Evolutionary conservation across 2,888 invertebrate genomes (phyloP).

Genomic region (Stegana nigrithorax): DNA sequence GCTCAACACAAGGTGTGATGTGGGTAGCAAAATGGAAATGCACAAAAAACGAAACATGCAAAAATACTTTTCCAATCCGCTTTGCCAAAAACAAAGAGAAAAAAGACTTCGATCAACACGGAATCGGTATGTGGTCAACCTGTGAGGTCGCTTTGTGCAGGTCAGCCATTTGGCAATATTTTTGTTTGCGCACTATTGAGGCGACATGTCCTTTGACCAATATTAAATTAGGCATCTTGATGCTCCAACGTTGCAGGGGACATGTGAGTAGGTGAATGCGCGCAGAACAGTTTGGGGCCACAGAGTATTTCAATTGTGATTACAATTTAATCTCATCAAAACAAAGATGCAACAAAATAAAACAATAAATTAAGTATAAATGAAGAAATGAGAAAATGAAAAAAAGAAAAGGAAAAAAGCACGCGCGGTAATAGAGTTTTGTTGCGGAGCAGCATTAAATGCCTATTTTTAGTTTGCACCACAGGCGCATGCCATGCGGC

Average conservation of each 20-base stretch:
- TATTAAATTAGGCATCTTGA: not conserved
- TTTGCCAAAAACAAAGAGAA: too few relatives aligned
- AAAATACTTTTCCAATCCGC: too few relatives aligned
- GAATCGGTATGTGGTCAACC: too few relatives aligned
- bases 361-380: too few relatives aligned
- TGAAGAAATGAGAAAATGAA: too few relatives aligned
- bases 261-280: not conserved
- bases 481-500: not conserved
- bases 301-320: not conserved
- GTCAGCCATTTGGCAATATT: too few relatives aligned
- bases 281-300: not conserved
- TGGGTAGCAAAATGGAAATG: too few relatives aligned
- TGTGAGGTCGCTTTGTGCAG: too few relatives aligned
- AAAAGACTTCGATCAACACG: too few relatives aligned
- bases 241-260: not conserved
- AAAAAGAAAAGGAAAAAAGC: not conserved
- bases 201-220: not conserved
- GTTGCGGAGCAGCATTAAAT: not conserved
- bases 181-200: not conserved
- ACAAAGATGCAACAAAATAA: not conserved
- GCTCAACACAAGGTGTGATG: too few relatives aligned
- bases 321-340: constrained; percentile 3
- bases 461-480: constrained; percentile 4
- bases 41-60: too few relatives aligned
- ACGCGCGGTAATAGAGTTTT: not conserved